Percentiles rank a stretch among this genome's conserved stretches.
phyloP scores from a whole-genome alignment of 2,797 vertebrate genomes.

The Pseudochirops corinnae region DNA sequence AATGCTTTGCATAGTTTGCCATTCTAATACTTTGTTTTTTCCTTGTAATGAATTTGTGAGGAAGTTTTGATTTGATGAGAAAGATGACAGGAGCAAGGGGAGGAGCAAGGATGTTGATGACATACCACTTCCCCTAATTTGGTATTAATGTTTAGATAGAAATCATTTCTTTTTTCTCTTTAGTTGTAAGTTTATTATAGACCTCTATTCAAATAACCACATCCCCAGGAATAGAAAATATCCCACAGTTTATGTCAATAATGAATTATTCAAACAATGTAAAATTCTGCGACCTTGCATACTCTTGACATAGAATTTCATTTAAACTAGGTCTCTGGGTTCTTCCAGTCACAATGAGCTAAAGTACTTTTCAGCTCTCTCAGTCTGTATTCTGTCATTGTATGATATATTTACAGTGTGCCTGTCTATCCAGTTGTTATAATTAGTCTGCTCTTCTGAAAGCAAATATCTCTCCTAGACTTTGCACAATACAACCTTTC shows the following conservation, averaged over 20 bases:
- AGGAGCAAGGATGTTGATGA: conserved; percentile 11
- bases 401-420: background rate
- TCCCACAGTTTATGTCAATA: background rate
- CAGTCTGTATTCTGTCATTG: too few relatives aligned
- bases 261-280: background rate
- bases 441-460: background rate
- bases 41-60: background rate
- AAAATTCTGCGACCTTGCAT: background rate
- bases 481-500: background rate
- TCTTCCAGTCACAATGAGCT: background rate
- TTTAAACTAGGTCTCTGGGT: background rate
- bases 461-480: background rate
- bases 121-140: background rate
- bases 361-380: background rate
- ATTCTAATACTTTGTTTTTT: background rate
- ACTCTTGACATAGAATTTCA: background rate
- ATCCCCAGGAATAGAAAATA: background rate
- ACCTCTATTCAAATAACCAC: background rate
- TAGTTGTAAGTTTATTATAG: background rate
- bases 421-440: background rate
- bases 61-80: background rate
- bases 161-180: background rate
- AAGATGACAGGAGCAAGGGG: background rate
- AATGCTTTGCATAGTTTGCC: background rate
- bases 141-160: conserved; percentile 41